Evolutionary conservation across 2,888 invertebrate species (phyloP).

Genomic region (Catocala nupta): DNA sequence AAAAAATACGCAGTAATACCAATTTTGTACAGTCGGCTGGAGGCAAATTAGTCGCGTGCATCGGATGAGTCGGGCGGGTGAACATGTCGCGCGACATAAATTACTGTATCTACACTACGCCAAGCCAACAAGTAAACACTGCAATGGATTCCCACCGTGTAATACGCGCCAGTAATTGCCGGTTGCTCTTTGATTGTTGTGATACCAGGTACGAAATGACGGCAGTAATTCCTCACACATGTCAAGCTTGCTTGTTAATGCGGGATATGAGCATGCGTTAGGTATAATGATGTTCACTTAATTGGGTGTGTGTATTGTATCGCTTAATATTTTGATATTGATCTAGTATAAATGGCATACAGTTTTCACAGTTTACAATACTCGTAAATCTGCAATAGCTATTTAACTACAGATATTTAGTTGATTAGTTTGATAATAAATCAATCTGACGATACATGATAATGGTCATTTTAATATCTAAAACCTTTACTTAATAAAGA

Average conservation of each 20-base stretch:
- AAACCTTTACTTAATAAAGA: too few relatives aligned
- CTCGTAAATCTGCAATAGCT: too few relatives aligned
- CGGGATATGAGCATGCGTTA: conserved; percentile 16
- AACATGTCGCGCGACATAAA: conserved; percentile 56
- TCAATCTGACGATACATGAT: too few relatives aligned
- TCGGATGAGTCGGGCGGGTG: conserved; percentile 29
- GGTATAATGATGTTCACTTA: conserved; percentile 4
- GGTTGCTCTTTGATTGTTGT: conserved; percentile 58
- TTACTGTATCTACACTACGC: conserved; percentile 46
- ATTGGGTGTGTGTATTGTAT: too few relatives aligned
- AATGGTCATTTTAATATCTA: too few relatives aligned
- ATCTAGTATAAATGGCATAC: too few relatives aligned
- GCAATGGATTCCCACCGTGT: conserved; percentile 46
- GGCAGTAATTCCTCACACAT: conserved; percentile 45
- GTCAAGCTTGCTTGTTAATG: conserved; percentile 29
- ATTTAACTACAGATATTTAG: too few relatives aligned
- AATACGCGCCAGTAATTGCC: conserved; percentile 56
- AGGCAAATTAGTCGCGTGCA: conserved; percentile 47
- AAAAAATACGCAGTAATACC: conserved; percentile 7
- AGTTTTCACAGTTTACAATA: too few relatives aligned
- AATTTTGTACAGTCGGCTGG: conserved; percentile 8
- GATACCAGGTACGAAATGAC: conserved; percentile 53
- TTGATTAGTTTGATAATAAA: too few relatives aligned
- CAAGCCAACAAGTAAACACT: conserved; percentile 51
- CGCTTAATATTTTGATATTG: too few relatives aligned